Percentiles rank a stretch among this genome's conserved stretches.
These are phyloP conservation scores for Oreohelix idahoensis DNA, from an alignment of 1,140 invertebrate genomes.

Conservation along the genomic window DNA sequence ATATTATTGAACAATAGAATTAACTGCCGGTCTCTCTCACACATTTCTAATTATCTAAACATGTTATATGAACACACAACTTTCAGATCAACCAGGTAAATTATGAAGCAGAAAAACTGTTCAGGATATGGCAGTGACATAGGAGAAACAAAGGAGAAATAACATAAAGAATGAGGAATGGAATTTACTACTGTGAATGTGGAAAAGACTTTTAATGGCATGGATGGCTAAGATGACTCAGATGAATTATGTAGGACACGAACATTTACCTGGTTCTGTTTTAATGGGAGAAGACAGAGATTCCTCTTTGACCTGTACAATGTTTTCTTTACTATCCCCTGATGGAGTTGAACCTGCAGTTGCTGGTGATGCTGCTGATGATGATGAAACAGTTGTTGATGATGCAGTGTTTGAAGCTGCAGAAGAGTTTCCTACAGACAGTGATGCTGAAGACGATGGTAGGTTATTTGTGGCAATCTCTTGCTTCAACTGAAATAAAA, in stretches of 20 bases:
- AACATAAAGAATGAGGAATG: no score
- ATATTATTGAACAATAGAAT: no score
- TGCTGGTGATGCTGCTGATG: conserved; percentile 25
- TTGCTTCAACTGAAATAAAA: conserved; percentile 42
- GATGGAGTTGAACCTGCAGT: background rate
- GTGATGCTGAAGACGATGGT: background rate
- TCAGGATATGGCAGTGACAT: no score
- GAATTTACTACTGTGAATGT: no score
- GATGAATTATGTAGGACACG: background rate
- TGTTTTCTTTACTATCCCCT: conserved; percentile 38
- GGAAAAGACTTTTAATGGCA: no score
- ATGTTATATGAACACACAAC: no score
- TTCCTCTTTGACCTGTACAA: conserved; percentile 48
- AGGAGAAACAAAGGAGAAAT: no score
- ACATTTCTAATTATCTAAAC: no score
- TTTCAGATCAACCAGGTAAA: no score
- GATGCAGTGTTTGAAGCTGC: background rate
- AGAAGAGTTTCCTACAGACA: conserved; percentile 29
- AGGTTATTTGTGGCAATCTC: conserved; percentile 39
- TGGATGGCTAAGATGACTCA: no score
- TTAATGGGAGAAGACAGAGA: conserved; percentile 35
- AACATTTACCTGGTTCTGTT: conserved; percentile 26
- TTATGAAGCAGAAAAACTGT: no score
- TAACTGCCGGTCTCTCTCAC: no score
- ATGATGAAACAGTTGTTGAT: conserved; percentile 20